Conservation (phyloP, 2,113 vertebrate species). For the Barbus barbus region DNA sequence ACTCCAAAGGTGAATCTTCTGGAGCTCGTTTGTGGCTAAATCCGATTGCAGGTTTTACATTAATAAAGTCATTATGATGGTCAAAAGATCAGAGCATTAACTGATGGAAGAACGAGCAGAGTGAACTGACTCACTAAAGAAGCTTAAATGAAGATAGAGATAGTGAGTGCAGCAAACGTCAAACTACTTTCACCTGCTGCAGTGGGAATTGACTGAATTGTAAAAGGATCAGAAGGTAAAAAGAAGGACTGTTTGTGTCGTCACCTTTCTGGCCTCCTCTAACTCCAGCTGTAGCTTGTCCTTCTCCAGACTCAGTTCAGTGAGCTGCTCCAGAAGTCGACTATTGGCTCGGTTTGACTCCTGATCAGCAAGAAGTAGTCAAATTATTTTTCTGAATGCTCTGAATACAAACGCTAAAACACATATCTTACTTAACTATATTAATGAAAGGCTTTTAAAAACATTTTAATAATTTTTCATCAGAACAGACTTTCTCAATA, state of each 20-base stretch:
- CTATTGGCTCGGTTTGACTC: constrained; percentile 82
- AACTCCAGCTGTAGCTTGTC: constrained; percentile 80
- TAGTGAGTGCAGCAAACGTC: neutral
- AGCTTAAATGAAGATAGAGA: neutral
- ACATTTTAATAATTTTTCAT: no score
- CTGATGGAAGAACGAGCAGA: neutral
- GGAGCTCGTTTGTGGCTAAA: neutral
- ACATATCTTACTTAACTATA: neutral
- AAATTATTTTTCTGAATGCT: neutral
- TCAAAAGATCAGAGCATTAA: constrained; percentile 33
- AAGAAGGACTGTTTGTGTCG: neutral
- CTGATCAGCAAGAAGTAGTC: constrained; percentile 60
- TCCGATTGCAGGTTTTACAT: neutral
- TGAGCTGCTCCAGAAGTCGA: constrained; percentile 85
- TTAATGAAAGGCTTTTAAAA: no score
- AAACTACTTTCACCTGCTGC: neutral
- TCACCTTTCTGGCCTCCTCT: constrained; percentile 85
- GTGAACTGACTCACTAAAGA: neutral
- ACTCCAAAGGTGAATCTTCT: neutral
- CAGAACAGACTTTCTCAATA: no score
- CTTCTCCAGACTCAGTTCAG: constrained; percentile 81
- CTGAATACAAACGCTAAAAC: neutral
- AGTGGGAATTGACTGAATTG: neutral
- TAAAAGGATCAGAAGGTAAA: neutral
- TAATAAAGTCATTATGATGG: constrained; percentile 27